Percentiles rank a stretch among this genome's conserved stretches.
phyloP scores from a whole-genome alignment of 2,888 invertebrate genomes.

The Caenorhabditis zanzibari region DNA sequence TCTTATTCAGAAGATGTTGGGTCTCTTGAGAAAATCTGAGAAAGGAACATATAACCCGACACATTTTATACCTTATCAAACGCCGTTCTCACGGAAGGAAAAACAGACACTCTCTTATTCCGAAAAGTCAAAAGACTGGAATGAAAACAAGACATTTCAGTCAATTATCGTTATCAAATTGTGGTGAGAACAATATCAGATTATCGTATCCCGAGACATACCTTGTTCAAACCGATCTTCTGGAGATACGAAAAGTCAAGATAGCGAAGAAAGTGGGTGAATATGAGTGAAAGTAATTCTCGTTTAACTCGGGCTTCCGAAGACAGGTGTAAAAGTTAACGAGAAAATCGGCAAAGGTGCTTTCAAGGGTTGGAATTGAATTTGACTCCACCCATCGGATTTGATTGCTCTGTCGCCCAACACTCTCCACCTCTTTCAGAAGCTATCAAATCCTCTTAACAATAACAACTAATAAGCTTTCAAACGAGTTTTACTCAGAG shows the following conservation, averaged over 20 bases:
- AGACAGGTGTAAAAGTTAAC: conserved; percentile 28
- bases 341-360: conserved; percentile 16
- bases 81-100: neutral
- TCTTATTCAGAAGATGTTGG: no score
- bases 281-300: neutral
- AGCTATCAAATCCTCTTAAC: neutral
- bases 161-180: conserved; percentile 26
- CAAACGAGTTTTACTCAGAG: neutral
- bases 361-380: conserved; percentile 4
- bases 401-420: neutral
- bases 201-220: conserved; percentile 4
- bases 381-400: conserved; percentile 12
- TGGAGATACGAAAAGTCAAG: conserved; percentile 11
- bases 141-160: conserved; percentile 25
- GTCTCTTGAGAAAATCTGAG: neutral
- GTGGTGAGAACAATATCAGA: conserved; percentile 19
- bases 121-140: conserved; percentile 5
- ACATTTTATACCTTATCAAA: neutral
- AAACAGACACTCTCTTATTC: neutral
- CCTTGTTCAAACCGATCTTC: conserved; percentile 4
- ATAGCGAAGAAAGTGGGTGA: neutral
- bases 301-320: neutral
- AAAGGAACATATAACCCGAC: neutral
- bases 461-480: conserved; percentile 20
- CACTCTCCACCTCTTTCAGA: no score